Percentiles rank a stretch among this genome's conserved stretches.
Conservation (phyloP, 2,113 vertebrate species). For the Hydrochoerus hydrochaeris region DNA sequence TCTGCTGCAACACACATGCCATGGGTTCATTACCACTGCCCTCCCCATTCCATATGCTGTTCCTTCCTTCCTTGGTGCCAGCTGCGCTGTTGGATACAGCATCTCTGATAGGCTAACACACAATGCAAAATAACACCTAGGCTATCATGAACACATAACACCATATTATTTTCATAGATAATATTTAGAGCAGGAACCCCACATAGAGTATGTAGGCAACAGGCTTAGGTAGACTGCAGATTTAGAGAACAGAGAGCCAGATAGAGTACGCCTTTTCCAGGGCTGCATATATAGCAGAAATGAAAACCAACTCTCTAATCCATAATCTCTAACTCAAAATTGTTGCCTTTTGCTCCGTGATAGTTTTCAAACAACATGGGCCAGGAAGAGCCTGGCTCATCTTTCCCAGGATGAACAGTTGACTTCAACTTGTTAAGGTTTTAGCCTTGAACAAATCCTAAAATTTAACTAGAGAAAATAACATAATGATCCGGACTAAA, state of each 20-base stretch:
- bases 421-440: not conserved
- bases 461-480: not conserved
- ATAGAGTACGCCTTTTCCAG: not conserved
- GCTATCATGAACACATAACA: not conserved
- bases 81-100: not conserved
- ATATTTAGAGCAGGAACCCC: not conserved
- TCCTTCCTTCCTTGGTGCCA: not conserved
- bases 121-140: not conserved
- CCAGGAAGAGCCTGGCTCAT: not conserved
- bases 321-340: not conserved
- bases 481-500: not conserved
- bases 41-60: not conserved
- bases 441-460: not conserved
- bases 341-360: not conserved
- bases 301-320: not conserved
- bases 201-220: not conserved
- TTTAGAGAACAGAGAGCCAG: not conserved
- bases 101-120: not conserved
- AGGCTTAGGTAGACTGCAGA: not conserved
- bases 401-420: not conserved
- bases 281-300: not conserved
- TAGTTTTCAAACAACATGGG: not conserved
- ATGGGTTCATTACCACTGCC: not conserved
- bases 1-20: not conserved
- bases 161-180: not conserved